Base-by-base conservation (phyloP, 1,140 invertebrate species). In the Lerema accius region DNA sequence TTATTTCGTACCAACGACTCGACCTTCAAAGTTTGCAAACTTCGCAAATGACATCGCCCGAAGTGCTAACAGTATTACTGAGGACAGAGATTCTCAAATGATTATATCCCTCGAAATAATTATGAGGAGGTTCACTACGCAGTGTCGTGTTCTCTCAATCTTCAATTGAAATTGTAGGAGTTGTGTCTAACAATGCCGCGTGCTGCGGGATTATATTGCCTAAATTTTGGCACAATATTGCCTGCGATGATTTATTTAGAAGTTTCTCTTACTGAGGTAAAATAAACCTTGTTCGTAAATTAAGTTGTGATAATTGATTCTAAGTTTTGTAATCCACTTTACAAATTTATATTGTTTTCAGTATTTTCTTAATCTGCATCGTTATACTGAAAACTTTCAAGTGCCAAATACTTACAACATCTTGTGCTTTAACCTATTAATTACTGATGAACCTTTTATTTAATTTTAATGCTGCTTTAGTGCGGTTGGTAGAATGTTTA, bases 1-100 rank as follows among this genome's bases (percentile, higher is more conserved):
- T 14, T 48, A 48, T 48, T 48, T 48, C 43, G 43, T 32, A 32
- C 28, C 11, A 28, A 48, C 42, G 55, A 58, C 35, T 32, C 32
- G 40, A 32, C 42, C 40, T 58, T 58, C 28, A 45, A 46, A 58
- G 26, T 58, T 58, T n/a, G 10, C 40, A 10, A 58, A 58, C 40
- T 58, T 58, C 26, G 55, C 55, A 58, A 58, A 58, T 28, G 42
- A 58, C 55, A 58, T 58, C 42, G 55, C 13, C 14, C 42, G 42
- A 46, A 45, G 15, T 46, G 55, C 42, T 58, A 46, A 58, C 55
- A 46, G 55, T 45, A 45, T 58, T 58, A 58, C 53, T 32, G 26
- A 58, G 53, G 15, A 14, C 53, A 58, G 53, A 45, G 23, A 58
- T 58, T 58, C 53, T 58, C 53, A 58, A 45, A 58, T 45, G 40